A percentile compares a stretch with the other conserved stretches of the same genome.
Evolutionary conservation across 2,113 vertebrate species (phyloP).

Genomic region (Otis tarda): DNA sequence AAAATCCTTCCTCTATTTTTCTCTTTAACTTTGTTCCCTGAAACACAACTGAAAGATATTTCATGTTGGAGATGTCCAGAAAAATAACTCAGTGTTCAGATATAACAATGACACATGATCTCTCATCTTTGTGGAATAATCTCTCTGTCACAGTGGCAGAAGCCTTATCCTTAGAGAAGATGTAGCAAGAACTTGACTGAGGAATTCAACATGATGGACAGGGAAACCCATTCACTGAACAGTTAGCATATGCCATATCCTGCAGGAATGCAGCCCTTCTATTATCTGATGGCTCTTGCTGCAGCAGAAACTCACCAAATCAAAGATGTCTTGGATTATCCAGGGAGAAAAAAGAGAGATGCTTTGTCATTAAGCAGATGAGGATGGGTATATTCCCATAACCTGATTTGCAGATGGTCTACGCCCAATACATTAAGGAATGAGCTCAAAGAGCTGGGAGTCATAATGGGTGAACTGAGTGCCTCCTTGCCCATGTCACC

Average conservation of each 20-base stretch:
- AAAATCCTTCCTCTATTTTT: background rate
- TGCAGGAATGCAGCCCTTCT: slow-evolving; percentile 38
- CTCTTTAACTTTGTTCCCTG: background rate
- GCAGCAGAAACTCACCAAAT: background rate
- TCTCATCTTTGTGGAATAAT: slow-evolving; percentile 15
- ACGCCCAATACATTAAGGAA: background rate
- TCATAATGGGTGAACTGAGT: background rate
- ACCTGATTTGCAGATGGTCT: background rate
- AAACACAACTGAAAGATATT: background rate
- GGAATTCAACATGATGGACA: slow-evolving; percentile 58
- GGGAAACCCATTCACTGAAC: slow-evolving; percentile 52
- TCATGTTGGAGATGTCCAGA: background rate
- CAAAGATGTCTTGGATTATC: background rate
- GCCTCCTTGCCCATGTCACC: background rate
- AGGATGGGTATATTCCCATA: background rate
- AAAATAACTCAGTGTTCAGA: background rate
- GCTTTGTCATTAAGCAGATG: background rate
- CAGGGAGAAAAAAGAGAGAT: background rate
- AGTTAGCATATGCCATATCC: slow-evolving; percentile 64
- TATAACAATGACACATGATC: background rate
- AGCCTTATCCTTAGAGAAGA: slow-evolving; percentile 22
- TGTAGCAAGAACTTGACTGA: slow-evolving; percentile 36
- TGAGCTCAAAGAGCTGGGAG: background rate
- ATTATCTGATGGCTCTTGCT: background rate
- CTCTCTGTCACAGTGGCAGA: slow-evolving; percentile 3